Evolutionary conservation across 1,140 invertebrate genomes (phyloP).

Genomic region (Homarus americanus): DNA sequence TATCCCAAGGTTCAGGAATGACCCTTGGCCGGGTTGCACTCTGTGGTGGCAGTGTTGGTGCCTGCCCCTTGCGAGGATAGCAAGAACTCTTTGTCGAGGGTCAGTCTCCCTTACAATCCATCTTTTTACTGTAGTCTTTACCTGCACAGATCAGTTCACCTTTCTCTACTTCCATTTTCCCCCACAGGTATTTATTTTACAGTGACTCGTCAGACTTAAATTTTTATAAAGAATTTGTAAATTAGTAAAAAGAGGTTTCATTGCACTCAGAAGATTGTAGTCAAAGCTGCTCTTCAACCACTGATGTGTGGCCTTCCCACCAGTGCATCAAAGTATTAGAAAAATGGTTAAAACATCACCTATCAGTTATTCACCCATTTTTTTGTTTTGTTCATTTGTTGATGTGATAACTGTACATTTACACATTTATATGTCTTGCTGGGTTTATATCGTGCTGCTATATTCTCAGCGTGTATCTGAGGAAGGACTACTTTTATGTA

Average conservation of each 20-base stretch:
- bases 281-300: neutral
- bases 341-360: neutral
- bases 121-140: constrained; percentile 13
- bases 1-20: constrained; percentile 3
- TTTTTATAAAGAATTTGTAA: neutral
- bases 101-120: constrained; percentile 21
- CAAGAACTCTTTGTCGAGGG: neutral
- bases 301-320: constrained; percentile 15
- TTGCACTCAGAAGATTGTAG: neutral
- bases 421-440: constrained; percentile 34
- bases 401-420: constrained; percentile 23
- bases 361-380: constrained; percentile 9
- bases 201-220: neutral
- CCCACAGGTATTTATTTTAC: neutral
- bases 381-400: neutral
- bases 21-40: neutral
- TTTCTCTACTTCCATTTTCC: neutral
- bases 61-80: neutral
- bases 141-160: neutral
- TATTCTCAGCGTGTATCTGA: constrained; percentile 12
- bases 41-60: neutral
- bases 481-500: neutral
- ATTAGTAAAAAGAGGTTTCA: neutral
- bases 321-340: constrained; percentile 1
- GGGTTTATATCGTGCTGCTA: constrained; percentile 22